A percentile compares a stretch with the other conserved stretches of the same genome.
phyloP scores from a whole-genome alignment of 1,140 invertebrate species.

The Neocloeon triangulifer region DNA sequence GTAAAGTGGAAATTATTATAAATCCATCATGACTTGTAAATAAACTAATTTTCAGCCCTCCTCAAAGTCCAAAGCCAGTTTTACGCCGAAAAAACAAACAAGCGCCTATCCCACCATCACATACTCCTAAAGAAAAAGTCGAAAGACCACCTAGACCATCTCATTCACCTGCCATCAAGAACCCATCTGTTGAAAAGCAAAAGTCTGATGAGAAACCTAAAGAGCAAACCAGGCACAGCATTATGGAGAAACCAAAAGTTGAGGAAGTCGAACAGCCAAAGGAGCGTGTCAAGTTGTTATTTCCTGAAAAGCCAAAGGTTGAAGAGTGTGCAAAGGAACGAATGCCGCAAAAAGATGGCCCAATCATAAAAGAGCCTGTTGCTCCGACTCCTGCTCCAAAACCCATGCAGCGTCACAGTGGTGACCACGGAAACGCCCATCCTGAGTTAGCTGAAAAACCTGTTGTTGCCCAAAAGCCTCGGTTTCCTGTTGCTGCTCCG shows the following conservation, averaged over 20 bases:
- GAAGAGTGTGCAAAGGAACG: constrained; percentile 8
- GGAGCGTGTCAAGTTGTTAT: too few relatives aligned
- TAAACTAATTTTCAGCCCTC: too few relatives aligned
- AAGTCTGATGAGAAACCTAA: too few relatives aligned
- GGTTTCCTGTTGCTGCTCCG: constrained; percentile 25
- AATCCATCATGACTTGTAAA: too few relatives aligned
- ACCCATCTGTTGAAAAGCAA: too few relatives aligned
- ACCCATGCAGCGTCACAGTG: constrained; percentile 7
- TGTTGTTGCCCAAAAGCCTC: constrained; percentile 16
- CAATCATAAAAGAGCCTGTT: too few relatives aligned
- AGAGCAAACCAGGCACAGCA: constrained; percentile 8
- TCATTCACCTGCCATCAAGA: constrained; percentile 1
- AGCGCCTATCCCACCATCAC: constrained; percentile 12
- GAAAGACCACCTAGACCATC: neutral
- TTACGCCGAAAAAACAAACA: constrained; percentile 20
- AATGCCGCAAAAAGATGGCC: constrained; percentile 9
- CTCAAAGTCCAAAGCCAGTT: constrained; percentile 44
- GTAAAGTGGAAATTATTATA: too few relatives aligned
- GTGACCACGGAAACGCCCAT: constrained; percentile 9
- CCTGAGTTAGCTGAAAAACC: constrained; percentile 11
- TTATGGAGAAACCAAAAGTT: too few relatives aligned
- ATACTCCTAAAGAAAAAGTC: neutral
- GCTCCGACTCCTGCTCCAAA: too few relatives aligned
- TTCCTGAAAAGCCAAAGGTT: too few relatives aligned
- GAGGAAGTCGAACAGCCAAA: too few relatives aligned